Conservation (phyloP, 1,140 invertebrate genomes). For the Drosophila insularis region DNA sequence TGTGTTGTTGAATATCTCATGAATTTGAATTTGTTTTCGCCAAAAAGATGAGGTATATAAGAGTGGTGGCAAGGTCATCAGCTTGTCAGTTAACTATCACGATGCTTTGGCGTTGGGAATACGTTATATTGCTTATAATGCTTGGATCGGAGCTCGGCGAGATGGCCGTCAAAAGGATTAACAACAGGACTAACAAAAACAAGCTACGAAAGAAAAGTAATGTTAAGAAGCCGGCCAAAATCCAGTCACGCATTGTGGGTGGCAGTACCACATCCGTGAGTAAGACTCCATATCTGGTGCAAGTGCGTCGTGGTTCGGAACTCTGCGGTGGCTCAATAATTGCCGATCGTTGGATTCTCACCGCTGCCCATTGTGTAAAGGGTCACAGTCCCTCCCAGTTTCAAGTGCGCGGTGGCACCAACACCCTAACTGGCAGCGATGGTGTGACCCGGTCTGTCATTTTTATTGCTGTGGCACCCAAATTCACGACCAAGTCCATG, state of each 20-base stretch:
- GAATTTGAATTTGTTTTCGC: slow-evolving; percentile 35
- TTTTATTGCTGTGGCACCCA: slow-evolving; percentile 11
- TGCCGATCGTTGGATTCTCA: slow-evolving; percentile 27
- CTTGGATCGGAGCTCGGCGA: slow-evolving; percentile 29
- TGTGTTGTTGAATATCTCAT: slow-evolving; percentile 19
- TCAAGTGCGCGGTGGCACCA: slow-evolving; percentile 38
- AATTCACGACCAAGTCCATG: slow-evolving; percentile 21
- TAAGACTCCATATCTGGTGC: slow-evolving; percentile 32
- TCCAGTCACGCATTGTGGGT: slow-evolving; percentile 45
- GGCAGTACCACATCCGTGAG: slow-evolving; percentile 29
- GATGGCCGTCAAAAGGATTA: not conserved
- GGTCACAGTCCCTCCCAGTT: slow-evolving; percentile 16
- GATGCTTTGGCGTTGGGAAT: slow-evolving; percentile 60
- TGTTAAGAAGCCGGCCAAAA: not conserved
- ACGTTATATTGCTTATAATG: slow-evolving; percentile 35
- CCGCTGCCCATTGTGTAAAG: slow-evolving; percentile 50
- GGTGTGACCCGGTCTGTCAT: slow-evolving; percentile 27
- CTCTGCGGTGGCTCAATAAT: slow-evolving; percentile 54
- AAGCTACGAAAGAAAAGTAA: not conserved
- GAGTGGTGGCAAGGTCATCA: slow-evolving; percentile 50
- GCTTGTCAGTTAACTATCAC: slow-evolving; percentile 31
- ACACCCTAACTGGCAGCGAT: slow-evolving; percentile 33
- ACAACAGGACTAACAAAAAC: slow-evolving; percentile 5
- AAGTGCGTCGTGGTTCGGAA: slow-evolving; percentile 32
- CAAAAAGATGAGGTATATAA: slow-evolving; percentile 59